Evolutionary conservation across 1,140 invertebrate species (phyloP), one percentile per base, ranked within the genome.

Genomic region (Bilobella aurantiaca): DNA sequence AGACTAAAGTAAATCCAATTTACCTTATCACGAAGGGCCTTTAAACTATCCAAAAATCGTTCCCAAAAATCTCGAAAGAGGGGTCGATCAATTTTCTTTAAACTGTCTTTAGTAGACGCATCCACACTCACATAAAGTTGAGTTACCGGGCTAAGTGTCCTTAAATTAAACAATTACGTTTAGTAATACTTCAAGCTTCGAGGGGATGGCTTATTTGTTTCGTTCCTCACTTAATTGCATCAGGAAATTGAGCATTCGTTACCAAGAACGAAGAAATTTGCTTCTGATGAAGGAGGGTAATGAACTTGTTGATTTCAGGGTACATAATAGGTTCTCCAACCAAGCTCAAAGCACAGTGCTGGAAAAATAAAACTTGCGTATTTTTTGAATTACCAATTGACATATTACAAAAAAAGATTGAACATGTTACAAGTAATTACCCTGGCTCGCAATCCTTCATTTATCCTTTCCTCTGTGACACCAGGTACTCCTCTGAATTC

Each of bases 281-380:
- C 74, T 80, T 78, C 0, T 68, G 62, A 74, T 85, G 84, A 3
- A 85, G 77, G 12, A 85, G 70, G 23, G 75, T 64, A 37, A 84
- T 72, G 68, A 85, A 81, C 63, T 75, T 76, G 74, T 85, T 85
- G 46, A 86, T 86, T 74, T 85, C 78, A 29, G 84, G 84, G 74
- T 86, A 86, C 84, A 86, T 85, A 67, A 86, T 86, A 0, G 84
- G 84, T 72, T 86, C 84, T 14, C 84, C 84, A 23, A 86, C 84
- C 3, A 85, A 75, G n/a, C 83, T 85, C 63, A 86, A 74, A 23
- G 84, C 84, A 77, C 84, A 86, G 74, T 86, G 84, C 66, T 74
- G 63, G 5, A 59, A 59, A 21, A 61, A 5, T 23, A 23, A 46
- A 46, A 46, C 21, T 14, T 29, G 29, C 21, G 29, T 34, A 57